These are phyloP conservation scores for Haemorhous mexicanus DNA, from an alignment of 2,113 vertebrate genomes.

Conservation along the genomic window DNA sequence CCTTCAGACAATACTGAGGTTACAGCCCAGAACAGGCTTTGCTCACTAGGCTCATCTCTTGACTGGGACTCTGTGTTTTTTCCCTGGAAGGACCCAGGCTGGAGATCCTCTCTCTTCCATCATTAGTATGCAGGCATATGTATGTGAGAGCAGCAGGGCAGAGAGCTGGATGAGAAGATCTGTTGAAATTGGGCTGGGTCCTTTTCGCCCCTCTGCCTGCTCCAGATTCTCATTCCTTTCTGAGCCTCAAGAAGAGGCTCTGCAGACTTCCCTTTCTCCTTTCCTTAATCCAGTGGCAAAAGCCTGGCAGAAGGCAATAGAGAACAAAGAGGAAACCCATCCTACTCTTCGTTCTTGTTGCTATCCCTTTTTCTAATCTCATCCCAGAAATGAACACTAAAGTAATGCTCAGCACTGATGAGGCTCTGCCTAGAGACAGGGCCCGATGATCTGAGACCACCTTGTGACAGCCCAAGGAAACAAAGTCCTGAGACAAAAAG, in stretches of 20 bases:
- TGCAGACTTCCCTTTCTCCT: not conserved
- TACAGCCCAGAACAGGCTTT: not conserved
- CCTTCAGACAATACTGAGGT: not conserved
- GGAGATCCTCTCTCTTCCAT: not conserved
- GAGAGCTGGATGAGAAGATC: not conserved
- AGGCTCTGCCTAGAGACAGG: not conserved
- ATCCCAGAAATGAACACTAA: not conserved
- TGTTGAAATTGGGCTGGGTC: not conserved
- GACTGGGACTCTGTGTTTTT: not conserved
- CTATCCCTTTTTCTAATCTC: not conserved
- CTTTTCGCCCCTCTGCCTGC: not conserved
- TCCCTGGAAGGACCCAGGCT: not conserved
- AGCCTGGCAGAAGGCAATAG: not conserved
- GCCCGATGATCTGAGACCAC: not conserved
- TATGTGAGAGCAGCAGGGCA: fast-evolving
- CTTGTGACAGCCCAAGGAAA: not conserved
- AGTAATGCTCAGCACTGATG: not conserved
- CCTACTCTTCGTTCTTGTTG: fast-evolving
- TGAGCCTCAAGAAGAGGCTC: not conserved
- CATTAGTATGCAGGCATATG: fast-evolving
- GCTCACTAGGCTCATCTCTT: not conserved
- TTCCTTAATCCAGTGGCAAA: not conserved
- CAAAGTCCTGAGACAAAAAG: not conserved
- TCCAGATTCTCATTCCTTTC: not conserved
- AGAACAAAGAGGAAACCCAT: not conserved